Evolutionary conservation across 2,113 vertebrate genomes (phyloP), one percentile per base, ranked within the genome.

Genomic region (Malurus cyaneus): DNA sequence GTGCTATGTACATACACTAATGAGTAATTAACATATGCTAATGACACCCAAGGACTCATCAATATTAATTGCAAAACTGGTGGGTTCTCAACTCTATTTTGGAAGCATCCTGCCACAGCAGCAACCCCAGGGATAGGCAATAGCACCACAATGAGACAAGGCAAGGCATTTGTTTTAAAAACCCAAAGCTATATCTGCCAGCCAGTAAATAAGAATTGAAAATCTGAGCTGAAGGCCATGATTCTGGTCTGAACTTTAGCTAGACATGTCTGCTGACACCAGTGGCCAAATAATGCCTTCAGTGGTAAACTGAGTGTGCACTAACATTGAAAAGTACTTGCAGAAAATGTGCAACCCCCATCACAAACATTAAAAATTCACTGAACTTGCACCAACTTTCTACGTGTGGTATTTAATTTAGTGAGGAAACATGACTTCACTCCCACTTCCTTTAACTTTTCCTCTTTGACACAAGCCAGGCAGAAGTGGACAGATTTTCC

Each of bases 1-100:
- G 80, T 9, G 15, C 34, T 83, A 50, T 62, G 71, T 59, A 94
- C 9, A 21, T 54, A 57, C 11, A 73, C 79, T 94, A 80, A 86
- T 73, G 42, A 94, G 74, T 77, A 92, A 95, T 93, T 92, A 82
- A 82, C 79, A 70, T 83, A 93, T 59, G 54, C 12, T 96, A 80
- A 88, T 80, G 32, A 73, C 59, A 88, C 18, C 62, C 71, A 77
- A 89, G 66, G 85, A 77, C n/a, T 93, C 70, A 82, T 69, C 59
- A 93, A 57, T 39, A 28, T 11, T 69, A 77, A 65, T 91, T 29
- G 57, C 59, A 90, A 64, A 88, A 73, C 42, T 54, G 74, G 62
- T 69, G 69, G 36, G n/a, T 65, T 93, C n/a, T 60, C 53, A 74
- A 2, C 29, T 89, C 25, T 41, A 52, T 16, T 72, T 82, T 83